These are phyloP conservation scores for Notamacropus eugenii DNA, from an alignment of 2,797 vertebrate genomes.

Conservation along the genomic window DNA sequence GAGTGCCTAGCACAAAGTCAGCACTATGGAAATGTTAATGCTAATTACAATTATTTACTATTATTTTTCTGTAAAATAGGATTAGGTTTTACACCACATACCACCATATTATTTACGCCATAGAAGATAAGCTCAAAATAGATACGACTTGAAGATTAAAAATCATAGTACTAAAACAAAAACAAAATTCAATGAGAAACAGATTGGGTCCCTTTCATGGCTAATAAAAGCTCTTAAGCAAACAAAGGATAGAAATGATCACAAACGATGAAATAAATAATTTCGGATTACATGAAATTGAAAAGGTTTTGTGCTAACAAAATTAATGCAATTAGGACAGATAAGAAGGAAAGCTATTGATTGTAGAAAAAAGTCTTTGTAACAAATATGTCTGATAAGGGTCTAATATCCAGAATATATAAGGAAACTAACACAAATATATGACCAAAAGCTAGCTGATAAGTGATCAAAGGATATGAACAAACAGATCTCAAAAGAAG, in stretches of 20 bases:
- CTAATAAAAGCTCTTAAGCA: not conserved
- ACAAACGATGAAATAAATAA: not conserved
- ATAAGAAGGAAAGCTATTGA: not conserved
- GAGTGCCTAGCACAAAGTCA: not conserved
- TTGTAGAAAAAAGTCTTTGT: not conserved
- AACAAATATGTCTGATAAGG: not conserved
- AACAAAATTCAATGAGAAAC: not conserved
- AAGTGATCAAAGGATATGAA: not conserved
- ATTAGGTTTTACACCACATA: not conserved
- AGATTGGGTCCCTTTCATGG: not conserved
- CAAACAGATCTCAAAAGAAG: not conserved
- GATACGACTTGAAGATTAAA: not conserved
- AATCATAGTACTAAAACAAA: not conserved
- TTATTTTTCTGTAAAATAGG: not conserved
- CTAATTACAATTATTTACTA: not conserved
- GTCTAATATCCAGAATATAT: not conserved
- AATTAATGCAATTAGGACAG: not conserved
- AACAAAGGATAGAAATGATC: not conserved
- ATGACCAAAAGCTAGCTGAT: not conserved
- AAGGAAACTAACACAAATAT: not conserved
- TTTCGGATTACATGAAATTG: not conserved
- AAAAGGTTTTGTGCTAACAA: not conserved
- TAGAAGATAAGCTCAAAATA: not conserved
- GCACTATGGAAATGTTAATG: not conserved
- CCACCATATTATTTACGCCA: not conserved